These are phyloP conservation scores for Corythornis vintsioides DNA, from an alignment of 2,113 vertebrate genomes.

Conservation along the genomic window DNA sequence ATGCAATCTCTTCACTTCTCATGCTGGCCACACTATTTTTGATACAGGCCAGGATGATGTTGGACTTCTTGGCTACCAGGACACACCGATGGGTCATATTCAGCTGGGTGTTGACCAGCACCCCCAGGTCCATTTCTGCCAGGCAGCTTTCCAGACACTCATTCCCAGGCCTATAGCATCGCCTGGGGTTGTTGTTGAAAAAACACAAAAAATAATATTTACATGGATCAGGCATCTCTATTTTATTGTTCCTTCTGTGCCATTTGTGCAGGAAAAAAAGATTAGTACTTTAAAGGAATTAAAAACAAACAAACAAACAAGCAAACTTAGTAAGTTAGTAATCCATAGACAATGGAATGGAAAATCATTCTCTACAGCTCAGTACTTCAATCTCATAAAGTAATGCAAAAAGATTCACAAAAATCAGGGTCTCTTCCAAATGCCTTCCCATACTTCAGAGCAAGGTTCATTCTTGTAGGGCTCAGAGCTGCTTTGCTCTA, in stretches of 20 bases:
- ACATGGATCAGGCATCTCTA: not conserved
- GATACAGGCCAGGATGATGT: too few relatives aligned
- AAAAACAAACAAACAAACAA: not conserved
- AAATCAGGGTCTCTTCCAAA: not conserved
- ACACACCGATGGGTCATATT: too few relatives aligned
- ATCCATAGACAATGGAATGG: not conserved
- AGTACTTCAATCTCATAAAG: not conserved
- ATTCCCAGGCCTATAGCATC: too few relatives aligned
- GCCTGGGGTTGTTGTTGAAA: not conserved
- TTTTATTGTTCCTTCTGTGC: not conserved
- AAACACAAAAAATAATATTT: slow-evolving; percentile 23
- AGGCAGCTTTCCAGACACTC: too few relatives aligned
- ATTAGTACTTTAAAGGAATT: not conserved
- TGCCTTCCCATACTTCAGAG: not conserved
- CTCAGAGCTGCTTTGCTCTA: not conserved
- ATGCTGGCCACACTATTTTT: too few relatives aligned
- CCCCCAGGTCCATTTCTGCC: too few relatives aligned
- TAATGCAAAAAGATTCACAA: not conserved
- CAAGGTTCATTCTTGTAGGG: not conserved
- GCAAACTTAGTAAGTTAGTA: not conserved
- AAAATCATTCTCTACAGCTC: not conserved
- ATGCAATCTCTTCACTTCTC: too few relatives aligned
- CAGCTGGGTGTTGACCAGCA: too few relatives aligned
- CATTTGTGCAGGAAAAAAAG: not conserved
- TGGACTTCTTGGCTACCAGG: too few relatives aligned